A percentile compares a stretch with the other conserved stretches of the same genome.
Conservation (phyloP, 2,888 invertebrate genomes). For the Lochmaea capreae region DNA sequence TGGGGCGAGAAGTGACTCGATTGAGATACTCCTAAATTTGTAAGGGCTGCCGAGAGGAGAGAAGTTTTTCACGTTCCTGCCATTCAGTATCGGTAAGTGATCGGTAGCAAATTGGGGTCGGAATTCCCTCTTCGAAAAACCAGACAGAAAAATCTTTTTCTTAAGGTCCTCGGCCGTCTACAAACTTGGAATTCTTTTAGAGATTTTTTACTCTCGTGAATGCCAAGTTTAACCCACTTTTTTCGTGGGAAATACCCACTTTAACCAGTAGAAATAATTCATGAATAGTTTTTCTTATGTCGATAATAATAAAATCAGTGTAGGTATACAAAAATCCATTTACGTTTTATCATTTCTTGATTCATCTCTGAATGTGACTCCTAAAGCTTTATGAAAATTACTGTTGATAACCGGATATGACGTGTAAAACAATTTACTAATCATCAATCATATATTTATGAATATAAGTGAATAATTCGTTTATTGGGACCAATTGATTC, state of each 20-base stretch:
- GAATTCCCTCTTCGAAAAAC: conserved; percentile 44
- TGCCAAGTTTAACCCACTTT: conserved; percentile 50
- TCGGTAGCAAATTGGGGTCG: conserved; percentile 51
- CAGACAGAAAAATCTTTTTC: conserved; percentile 45
- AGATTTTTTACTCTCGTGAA: conserved; percentile 42
- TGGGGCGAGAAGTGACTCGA: conserved; percentile 52
- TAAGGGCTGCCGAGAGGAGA: conserved; percentile 47
- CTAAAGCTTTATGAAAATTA: conserved; percentile 38
- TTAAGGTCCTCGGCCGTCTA: conserved; percentile 43
- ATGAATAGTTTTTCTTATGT: too few species aligned
- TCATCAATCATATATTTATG: conserved; percentile 67
- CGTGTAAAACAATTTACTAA: conserved; percentile 65
- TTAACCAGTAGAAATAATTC: too few species aligned
- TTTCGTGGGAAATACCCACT: conserved; percentile 45
- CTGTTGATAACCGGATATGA: conserved; percentile 62
- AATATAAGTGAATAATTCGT: conserved; percentile 63
- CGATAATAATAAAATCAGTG: too few species aligned
- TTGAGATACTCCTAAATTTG: conserved; percentile 44
- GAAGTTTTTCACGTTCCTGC: conserved; percentile 49
- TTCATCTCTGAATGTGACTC: conserved; percentile 35
- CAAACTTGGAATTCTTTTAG: conserved; percentile 49
- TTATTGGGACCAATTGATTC: conserved; percentile 62
- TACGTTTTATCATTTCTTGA: conserved; percentile 25
- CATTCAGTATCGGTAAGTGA: conserved; percentile 54
- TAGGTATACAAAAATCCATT: not conserved